Percentiles rank a stretch among this genome's conserved stretches.
Conservation (phyloP, 2,888 invertebrate species). For the Caenorhabditis becei region DNA sequence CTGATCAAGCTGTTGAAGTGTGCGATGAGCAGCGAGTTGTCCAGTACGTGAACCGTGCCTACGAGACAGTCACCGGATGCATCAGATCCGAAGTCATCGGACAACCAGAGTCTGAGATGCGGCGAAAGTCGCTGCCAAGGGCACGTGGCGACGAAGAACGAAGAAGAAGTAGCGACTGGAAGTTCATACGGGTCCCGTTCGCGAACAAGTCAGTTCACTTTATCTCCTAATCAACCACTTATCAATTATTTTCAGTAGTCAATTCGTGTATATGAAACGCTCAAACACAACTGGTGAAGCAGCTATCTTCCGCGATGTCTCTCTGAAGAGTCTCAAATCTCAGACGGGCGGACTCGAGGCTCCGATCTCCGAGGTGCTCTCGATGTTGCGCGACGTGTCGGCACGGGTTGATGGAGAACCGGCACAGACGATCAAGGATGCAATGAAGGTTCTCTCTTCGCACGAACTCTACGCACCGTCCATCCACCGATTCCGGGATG, state of each 20-base stretch:
- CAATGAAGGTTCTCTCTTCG: constrained; percentile 73
- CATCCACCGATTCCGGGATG: constrained; percentile 77
- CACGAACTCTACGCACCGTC: constrained; percentile 79
- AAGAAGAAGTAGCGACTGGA: constrained; percentile 79
- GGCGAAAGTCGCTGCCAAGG: constrained; percentile 70
- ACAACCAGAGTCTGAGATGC: constrained; percentile 70
- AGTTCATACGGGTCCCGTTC: constrained; percentile 79
- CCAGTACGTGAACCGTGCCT: constrained; percentile 83
- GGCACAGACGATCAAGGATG: constrained; percentile 67
- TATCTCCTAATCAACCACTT: not conserved
- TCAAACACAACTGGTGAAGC: constrained; percentile 71
- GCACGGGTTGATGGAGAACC: constrained; percentile 70
- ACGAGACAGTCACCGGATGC: constrained; percentile 83
- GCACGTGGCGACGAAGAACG: constrained; percentile 70
- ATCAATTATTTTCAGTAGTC: constrained; percentile 68
- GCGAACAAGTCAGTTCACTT: constrained; percentile 66
- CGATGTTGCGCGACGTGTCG: constrained; percentile 72
- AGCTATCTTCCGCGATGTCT: constrained; percentile 76
- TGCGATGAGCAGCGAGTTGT: constrained; percentile 80
- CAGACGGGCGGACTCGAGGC: constrained; percentile 77
- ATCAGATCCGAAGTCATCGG: constrained; percentile 81
- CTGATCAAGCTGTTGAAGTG: constrained; percentile 81
- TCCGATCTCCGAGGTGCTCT: constrained; percentile 79
- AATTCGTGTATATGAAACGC: constrained; percentile 81
- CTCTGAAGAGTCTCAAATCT: constrained; percentile 74